A percentile compares a stretch with the other conserved stretches of the same genome.
These are phyloP conservation scores for Meiosimyza platycephala DNA, from an alignment of 2,888 invertebrate genomes.

Conservation along the genomic window DNA sequence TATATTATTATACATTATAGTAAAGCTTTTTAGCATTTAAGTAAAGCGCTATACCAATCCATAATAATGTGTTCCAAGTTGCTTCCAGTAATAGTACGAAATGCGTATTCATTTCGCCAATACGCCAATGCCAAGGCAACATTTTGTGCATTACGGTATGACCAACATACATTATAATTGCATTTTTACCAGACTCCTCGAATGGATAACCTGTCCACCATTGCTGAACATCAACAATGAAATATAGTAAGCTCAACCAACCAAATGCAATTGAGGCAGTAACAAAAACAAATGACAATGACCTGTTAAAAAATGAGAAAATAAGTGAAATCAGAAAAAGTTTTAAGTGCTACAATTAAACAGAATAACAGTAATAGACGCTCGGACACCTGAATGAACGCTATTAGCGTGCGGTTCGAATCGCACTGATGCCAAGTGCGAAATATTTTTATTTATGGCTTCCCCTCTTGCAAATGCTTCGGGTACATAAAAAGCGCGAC, in stretches of 20 bases:
- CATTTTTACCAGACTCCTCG: constrained; percentile 91
- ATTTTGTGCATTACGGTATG: constrained; percentile 79
- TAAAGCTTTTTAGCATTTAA: constrained; percentile 76
- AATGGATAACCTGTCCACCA: constrained; percentile 92
- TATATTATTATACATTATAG: constrained; percentile 54
- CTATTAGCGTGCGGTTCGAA: no score
- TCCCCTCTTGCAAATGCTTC: no score
- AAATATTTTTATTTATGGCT: no score
- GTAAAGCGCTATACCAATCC: constrained; percentile 83
- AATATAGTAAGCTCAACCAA: constrained; percentile 79
- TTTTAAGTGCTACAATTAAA: background rate
- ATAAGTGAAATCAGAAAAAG: background rate
- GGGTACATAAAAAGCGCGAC: no score
- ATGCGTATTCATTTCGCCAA: constrained; percentile 79
- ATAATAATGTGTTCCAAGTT: constrained; percentile 85
- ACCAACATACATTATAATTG: constrained; percentile 88
- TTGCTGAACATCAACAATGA: constrained; percentile 79
- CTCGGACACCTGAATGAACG: no score
- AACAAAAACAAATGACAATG: constrained; percentile 87
- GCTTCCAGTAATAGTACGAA: constrained; percentile 77
- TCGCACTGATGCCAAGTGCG: no score
- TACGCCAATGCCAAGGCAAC: constrained; percentile 86
- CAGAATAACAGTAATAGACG: background rate
- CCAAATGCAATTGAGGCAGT: constrained; percentile 83
- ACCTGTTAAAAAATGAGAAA: constrained; percentile 46